Evolutionary conservation across 2,797 vertebrate genomes (phyloP).

Genomic region (Sitta carolinensis): DNA sequence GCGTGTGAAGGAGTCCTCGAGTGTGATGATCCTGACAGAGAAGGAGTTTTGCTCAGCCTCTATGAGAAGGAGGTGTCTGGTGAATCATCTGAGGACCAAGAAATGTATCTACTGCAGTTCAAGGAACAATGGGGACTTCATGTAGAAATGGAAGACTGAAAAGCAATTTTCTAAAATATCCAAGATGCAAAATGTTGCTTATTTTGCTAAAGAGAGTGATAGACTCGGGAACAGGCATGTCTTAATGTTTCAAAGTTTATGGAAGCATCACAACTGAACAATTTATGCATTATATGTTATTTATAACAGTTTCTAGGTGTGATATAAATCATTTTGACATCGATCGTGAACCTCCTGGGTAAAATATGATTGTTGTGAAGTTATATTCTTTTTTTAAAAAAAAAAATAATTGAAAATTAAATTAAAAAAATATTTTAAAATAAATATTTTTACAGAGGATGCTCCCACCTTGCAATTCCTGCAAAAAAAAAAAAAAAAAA

Average conservation of each 20-base stretch:
- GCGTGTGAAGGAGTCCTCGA: background rate
- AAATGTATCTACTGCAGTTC: slow-evolving; percentile 64
- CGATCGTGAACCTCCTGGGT: background rate
- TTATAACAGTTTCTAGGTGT: background rate
- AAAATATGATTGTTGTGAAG: background rate
- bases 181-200: background rate
- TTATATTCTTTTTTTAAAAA: background rate
- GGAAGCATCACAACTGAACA: background rate
- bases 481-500: background rate
- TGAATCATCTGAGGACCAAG: slow-evolving; percentile 29
- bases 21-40: background rate
- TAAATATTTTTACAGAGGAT: background rate
- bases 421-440: background rate
- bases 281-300: background rate
- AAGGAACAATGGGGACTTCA: slow-evolving; percentile 74
- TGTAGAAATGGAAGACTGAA: slow-evolving; percentile 70
- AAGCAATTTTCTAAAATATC: background rate
- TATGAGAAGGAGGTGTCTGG: slow-evolving; percentile 2
- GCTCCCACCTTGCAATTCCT: background rate
- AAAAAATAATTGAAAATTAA: background rate
- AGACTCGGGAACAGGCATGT: background rate
- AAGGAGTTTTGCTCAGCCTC: slow-evolving; percentile 64
- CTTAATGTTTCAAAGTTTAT: background rate
- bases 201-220: background rate
- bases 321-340: background rate